Evolutionary conservation across 2,797 vertebrate species (phyloP).

Genomic region (Momotus momota): DNA sequence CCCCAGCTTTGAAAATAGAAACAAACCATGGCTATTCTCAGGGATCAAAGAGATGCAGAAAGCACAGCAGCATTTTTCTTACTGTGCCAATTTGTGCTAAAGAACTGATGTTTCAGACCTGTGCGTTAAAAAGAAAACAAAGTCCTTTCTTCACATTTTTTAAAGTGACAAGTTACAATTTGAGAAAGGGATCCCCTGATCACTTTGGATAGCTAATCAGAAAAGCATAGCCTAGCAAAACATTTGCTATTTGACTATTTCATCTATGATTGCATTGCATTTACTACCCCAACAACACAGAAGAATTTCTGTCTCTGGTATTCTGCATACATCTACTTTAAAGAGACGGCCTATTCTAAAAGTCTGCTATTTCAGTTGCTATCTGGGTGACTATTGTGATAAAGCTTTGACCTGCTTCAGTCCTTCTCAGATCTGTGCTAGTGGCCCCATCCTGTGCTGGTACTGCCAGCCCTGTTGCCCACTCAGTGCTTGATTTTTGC

Average conservation of each 20-base stretch:
- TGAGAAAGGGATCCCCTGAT: not conserved
- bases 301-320: not conserved
- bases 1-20: not conserved
- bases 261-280: not conserved
- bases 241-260: not conserved
- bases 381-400: not conserved
- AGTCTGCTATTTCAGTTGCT: not conserved
- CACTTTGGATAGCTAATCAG: not conserved
- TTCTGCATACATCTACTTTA: not conserved
- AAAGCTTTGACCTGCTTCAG: not conserved
- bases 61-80: not conserved
- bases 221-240: not conserved
- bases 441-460: not conserved
- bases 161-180: not conserved
- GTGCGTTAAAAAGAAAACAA: not conserved
- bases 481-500: not conserved
- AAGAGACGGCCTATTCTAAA: not conserved
- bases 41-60: not conserved
- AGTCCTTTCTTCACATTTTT: not conserved
- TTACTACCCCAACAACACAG: not conserved
- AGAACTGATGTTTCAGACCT: not conserved
- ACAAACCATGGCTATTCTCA: accelerated
- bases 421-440: not conserved
- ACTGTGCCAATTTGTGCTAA: not conserved
- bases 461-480: not conserved